Base-by-base conservation (phyloP, 2,888 invertebrate species). In the Nowickia ferox region DNA sequence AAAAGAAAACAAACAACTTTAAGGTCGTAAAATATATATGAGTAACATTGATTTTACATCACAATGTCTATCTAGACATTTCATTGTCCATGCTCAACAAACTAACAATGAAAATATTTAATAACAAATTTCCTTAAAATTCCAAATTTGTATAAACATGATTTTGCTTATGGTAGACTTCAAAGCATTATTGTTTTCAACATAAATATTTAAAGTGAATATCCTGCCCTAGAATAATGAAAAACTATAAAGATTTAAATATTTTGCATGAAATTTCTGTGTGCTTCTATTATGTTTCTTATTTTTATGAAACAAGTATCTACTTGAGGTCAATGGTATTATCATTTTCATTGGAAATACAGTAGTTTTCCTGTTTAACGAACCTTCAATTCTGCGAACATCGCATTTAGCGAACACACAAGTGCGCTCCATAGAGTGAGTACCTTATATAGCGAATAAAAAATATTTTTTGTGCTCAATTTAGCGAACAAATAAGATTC, bases 271-370 rank as follows among this genome's bases (percentile, higher is more conserved):
- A 10, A 11, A 9, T 17, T 17, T 10, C 5, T 22, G 42, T 2
- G n/a, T 44, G n/a, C 11, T 9, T 59, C 9, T 19, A 19, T 59
- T 38, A 17, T 22, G 3, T 8, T 65, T 19, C 22, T 15, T 46
- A 8, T 19, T 19, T 22, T 22, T 19, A 19, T 53, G 2, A 19
- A 19, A 19, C 57, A 74, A 63, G 61, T 76, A 55, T 76, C 75
- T 69, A 40, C 42, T 75, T 76, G 71, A 66, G 71, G 71, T 83
- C 82, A 83, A 77, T 83, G 76, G 71, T 77, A 71, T 81, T 69
- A 75, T 75, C 68, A 40, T 81, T 76, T 69, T 76, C 63, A 71
- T 55, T 76, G 40, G 63, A 66, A 68, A 65, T 53, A 77, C n/a
- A n/a, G n/a, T n/a, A n/a, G n/a, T n/a, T n/a, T n/a, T n/a, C n/a